Conservation (phyloP, 2,888 invertebrate species). For the Sepiola atlantica region DNA sequence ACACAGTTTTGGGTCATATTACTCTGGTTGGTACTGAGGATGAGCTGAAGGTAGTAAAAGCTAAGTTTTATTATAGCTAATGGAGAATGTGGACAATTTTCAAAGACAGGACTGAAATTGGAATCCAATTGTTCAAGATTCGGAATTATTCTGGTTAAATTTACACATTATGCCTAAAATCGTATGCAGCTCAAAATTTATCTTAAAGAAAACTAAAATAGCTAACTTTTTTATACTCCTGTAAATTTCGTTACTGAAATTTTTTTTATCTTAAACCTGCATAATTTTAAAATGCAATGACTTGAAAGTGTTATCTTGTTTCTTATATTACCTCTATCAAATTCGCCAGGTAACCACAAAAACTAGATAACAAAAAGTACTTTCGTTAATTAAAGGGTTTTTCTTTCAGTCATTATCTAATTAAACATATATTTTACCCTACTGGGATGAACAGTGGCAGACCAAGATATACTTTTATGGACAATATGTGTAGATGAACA, state of each 20-base stretch:
- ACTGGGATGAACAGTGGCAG: too few species aligned
- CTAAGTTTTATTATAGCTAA: neutral
- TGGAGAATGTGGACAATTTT: neutral
- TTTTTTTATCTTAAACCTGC: neutral
- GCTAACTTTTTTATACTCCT: neutral
- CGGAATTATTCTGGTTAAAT: neutral
- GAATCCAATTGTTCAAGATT: neutral
- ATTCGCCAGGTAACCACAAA: neutral
- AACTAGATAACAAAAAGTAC: neutral
- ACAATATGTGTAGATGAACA: too few species aligned
- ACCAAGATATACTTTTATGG: too few species aligned
- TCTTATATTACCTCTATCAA: neutral
- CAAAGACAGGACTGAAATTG: neutral
- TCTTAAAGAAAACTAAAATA: neutral
- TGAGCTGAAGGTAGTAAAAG: neutral
- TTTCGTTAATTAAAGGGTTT: neutral
- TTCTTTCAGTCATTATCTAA: neutral
- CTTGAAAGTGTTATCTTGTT: neutral
- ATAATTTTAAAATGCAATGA: neutral
- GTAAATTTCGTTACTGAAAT: neutral
- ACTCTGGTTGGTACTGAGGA: neutral
- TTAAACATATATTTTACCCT: neutral
- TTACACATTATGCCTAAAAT: neutral
- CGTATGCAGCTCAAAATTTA: neutral
- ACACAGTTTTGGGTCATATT: neutral